Percentiles rank a stretch among this genome's conserved stretches.
Conservation (phyloP, 2,113 vertebrate genomes). For the Genyomyrus donnyi region DNA sequence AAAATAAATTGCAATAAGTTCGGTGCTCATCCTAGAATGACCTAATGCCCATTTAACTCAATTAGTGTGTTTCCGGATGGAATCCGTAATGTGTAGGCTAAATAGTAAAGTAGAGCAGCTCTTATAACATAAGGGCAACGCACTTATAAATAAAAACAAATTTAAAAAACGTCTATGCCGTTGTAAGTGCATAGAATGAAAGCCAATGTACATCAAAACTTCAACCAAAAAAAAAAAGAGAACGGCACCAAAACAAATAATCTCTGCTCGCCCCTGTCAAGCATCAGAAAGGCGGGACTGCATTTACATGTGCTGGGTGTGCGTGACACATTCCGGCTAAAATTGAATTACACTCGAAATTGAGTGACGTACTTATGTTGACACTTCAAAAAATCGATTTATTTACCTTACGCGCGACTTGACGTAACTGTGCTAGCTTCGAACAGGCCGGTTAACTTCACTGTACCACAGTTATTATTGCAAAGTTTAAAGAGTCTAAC, state of each 20-base stretch:
- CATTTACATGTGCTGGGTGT: background rate
- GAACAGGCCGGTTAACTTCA: background rate
- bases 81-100: background rate
- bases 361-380: conserved; percentile 8
- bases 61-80: conserved; percentile 20
- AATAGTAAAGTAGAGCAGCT: background rate
- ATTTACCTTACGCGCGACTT: background rate
- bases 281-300: background rate
- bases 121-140: background rate
- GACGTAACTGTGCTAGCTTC: background rate
- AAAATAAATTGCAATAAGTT: background rate
- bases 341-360: background rate
- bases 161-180: background rate
- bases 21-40: background rate
- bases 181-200: conserved; percentile 12
- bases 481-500: conserved; percentile 67
- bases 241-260: background rate
- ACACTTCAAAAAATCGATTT: background rate
- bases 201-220: conserved; percentile 21
- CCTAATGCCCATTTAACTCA: background rate
- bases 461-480: conserved; percentile 45
- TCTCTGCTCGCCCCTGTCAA: background rate
- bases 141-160: background rate
- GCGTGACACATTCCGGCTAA: background rate
- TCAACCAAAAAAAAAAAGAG: background rate